Evolutionary conservation across 2,888 invertebrate species (phyloP).

Genomic region (Elgonia sp.): DNA sequence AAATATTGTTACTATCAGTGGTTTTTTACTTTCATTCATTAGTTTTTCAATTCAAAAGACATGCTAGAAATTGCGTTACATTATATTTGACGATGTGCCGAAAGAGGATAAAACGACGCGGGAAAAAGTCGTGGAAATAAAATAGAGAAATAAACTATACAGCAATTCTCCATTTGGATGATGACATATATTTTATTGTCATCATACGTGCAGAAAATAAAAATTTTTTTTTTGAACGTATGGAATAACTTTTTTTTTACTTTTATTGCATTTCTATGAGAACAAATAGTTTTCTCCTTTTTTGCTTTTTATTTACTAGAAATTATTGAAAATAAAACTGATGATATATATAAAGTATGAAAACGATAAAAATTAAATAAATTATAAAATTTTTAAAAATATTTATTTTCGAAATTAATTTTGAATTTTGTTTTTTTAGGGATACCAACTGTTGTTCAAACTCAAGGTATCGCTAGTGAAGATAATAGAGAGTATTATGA

Average conservation of each 20-base stretch:
- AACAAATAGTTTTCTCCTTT: no score
- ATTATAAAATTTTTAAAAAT: background rate
- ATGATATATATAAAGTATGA: no score
- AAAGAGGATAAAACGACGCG: background rate
- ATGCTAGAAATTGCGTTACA: constrained; percentile 19
- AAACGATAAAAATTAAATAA: background rate
- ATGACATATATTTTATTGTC: background rate
- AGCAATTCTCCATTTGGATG: background rate
- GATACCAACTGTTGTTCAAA: constrained; percentile 92
- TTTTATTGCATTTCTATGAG: no score
- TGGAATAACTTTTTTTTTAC: background rate
- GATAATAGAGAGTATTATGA: constrained; percentile 86
- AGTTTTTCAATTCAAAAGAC: constrained; percentile 17
- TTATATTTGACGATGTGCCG: constrained; percentile 27
- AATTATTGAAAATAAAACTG: no score
- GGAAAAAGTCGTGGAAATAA: background rate
- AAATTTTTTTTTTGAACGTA: background rate
- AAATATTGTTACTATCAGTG: no score
- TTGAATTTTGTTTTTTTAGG: constrained; percentile 88
- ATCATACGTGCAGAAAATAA: background rate
- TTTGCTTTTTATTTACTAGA: no score
- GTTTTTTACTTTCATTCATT: background rate
- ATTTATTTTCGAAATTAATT: no score
- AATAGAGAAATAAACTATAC: constrained; percentile 7
- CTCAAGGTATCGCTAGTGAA: constrained; percentile 88